Evolutionary conservation across 2,888 invertebrate species (phyloP), one percentile per base, ranked within the genome.

Genomic region (Mesochorus sp.): DNA sequence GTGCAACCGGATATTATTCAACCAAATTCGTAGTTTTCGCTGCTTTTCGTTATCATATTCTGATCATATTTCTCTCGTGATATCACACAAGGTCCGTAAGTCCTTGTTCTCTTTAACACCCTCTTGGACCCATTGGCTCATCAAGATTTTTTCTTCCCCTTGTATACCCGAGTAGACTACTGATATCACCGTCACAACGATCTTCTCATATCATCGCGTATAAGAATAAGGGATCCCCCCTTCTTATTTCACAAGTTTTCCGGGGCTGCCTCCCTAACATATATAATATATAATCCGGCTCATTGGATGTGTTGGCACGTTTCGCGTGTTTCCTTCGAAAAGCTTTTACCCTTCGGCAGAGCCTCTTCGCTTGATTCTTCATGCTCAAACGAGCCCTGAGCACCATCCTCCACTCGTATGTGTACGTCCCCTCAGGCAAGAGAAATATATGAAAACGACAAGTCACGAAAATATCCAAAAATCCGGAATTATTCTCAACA

Each of bases 231-330:
- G n/a, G n/a, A n/a, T n/a, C n/a, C n/a, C 19, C 10, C 8, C 19
- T 62, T 31, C 42, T 62, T 55, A 57, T 55, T 68, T 47, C 53
- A 28, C 44, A 14, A 26, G 68, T 67, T 74, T 74, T 74, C 39
- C 12, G 34, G 12, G 12, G n/a, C 4, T 34, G 21, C 53, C 8
- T 4, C 31, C 14, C 10, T 21, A 12, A 12, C 4, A 42, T 44
- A 31, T 17, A n/a, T 21, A 34, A n/a, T 24, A 53, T 49, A 67
- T 68, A 64, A 71, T 59, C 59, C 49, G 31, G 24, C 39, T 37
- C 17, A 59, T 71, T 10, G 42, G 53, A 76, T 71, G 59, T 44
- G 66, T 34, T 31, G 53, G 61, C 71, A 61, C 59, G 71, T 71
- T 71, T 53, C 34, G 55, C 66, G 42, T 42, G 59, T 31, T 53